Conservation (phyloP, 1,140 invertebrate species). For the Thaumetopoea pityocampa region DNA sequence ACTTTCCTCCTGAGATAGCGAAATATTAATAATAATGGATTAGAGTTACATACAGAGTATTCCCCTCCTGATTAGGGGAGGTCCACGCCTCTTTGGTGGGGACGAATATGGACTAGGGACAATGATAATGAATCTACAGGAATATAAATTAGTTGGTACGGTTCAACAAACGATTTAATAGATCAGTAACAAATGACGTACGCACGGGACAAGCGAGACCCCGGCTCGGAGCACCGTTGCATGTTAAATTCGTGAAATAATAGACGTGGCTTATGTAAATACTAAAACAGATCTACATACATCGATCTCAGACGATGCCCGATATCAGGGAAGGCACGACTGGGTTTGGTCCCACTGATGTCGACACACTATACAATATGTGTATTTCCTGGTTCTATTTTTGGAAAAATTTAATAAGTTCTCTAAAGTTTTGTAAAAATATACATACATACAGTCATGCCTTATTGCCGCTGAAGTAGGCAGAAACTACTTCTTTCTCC, state of each 20-base stretch:
- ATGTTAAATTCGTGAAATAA: slow-evolving; percentile 32
- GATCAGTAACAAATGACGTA: slow-evolving; percentile 12
- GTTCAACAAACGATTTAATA: slow-evolving; percentile 15
- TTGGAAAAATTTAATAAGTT: neutral
- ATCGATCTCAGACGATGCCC: slow-evolving; percentile 24
- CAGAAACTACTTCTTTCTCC: too few relatives aligned
- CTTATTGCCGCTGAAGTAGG: too few relatives aligned
- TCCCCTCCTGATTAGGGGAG: too few relatives aligned
- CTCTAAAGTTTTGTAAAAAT: neutral
- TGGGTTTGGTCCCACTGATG: slow-evolving; percentile 17
- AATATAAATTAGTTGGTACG: slow-evolving; percentile 7
- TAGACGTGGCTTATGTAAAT: slow-evolving; percentile 34
- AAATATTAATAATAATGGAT: too few relatives aligned
- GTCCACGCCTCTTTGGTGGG: neutral
- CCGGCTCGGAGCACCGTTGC: slow-evolving; percentile 18
- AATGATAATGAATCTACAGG: slow-evolving; percentile 3
- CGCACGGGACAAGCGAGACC: slow-evolving; percentile 8
- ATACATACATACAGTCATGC: neutral
- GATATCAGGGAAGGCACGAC: slow-evolving; percentile 24
- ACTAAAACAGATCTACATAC: slow-evolving; percentile 25
- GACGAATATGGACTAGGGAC: neutral
- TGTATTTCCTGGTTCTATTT: neutral
- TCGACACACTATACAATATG: slow-evolving; percentile 5
- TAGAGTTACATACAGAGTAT: too few relatives aligned
- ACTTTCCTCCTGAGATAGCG: too few relatives aligned